Conservation (phyloP, 2,888 invertebrate genomes). For the Plebejus anna region DNA sequence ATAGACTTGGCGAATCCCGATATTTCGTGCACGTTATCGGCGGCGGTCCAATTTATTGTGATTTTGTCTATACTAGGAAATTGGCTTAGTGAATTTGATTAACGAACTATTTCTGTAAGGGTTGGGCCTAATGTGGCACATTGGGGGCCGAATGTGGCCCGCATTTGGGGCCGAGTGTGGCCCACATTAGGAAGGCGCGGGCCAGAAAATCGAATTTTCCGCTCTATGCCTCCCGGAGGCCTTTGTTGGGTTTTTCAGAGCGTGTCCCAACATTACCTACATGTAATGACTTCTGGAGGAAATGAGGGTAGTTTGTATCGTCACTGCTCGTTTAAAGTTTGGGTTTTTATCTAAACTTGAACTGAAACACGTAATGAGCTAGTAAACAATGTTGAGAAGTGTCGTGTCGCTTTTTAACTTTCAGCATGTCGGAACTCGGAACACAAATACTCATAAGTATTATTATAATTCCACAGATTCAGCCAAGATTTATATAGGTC, state of each 20-base stretch:
- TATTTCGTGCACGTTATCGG: conserved; percentile 46
- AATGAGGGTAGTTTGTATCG: conserved; percentile 10
- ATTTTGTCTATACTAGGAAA: conserved; percentile 62
- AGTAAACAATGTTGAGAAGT: too few species aligned
- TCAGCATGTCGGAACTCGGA: too few species aligned
- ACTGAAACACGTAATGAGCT: too few species aligned
- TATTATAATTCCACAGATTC: background rate
- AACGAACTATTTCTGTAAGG: conserved; percentile 64
- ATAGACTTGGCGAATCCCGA: background rate
- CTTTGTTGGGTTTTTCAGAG: conserved; percentile 62
- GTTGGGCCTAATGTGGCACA: conserved; percentile 59
- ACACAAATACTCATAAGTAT: too few species aligned
- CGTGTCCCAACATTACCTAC: conserved; percentile 41
- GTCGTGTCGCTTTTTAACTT: too few species aligned
- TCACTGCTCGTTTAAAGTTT: conserved; percentile 3
- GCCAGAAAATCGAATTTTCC: conserved; percentile 76
- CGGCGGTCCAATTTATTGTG: conserved; percentile 57
- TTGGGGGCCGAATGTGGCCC: conserved; percentile 58
- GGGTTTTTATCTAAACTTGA: background rate
- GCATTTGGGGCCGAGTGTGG: conserved; percentile 59
- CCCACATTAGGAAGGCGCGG: conserved; percentile 63
- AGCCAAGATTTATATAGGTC: background rate
- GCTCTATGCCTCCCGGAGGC: conserved; percentile 53
- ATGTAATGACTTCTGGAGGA: conserved; percentile 20
- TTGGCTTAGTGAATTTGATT: conserved; percentile 72